phyloP scores from a whole-genome alignment of 2,113 vertebrate species.

The Hippocampus comes region DNA sequence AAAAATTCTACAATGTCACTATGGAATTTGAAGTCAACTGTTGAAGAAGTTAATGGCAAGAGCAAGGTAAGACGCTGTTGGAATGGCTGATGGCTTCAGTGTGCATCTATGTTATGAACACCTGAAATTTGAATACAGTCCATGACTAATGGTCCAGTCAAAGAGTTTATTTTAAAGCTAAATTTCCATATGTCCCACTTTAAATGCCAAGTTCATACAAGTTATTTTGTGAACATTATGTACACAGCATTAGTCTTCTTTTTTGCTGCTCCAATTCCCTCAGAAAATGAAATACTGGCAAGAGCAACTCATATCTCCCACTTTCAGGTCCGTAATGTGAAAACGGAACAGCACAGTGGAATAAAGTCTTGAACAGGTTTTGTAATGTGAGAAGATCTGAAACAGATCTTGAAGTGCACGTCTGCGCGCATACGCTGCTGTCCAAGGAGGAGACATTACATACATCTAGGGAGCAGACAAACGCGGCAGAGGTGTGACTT shows the following conservation, averaged over 20 bases:
- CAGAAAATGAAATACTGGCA: not conserved
- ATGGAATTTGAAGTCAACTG: too few species aligned
- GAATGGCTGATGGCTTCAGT: too few species aligned
- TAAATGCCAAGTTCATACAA: too few species aligned
- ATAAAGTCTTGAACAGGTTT: not conserved
- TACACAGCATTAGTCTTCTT: not conserved
- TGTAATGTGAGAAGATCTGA: not conserved
- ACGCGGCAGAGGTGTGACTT: not conserved
- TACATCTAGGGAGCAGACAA: not conserved
- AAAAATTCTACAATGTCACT: too few species aligned
- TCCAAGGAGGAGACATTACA: not conserved
- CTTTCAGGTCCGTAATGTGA: not conserved
- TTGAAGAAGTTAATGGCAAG: too few species aligned
- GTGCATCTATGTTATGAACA: too few species aligned
- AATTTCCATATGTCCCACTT: too few species aligned
- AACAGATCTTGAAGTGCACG: not conserved
- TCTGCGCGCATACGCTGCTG: not conserved
- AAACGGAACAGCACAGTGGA: not conserved
- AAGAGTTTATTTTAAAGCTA: too few species aligned
- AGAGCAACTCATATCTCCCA: too few species aligned
- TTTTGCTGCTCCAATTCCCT: not conserved
- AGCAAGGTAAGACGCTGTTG: too few species aligned
- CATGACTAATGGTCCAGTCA: too few species aligned
- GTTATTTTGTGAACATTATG: not conserved
- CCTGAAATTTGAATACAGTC: too few species aligned